Evolutionary conservation across 2,888 invertebrate species (phyloP).

Genomic region (Pediacus dermestoides): DNA sequence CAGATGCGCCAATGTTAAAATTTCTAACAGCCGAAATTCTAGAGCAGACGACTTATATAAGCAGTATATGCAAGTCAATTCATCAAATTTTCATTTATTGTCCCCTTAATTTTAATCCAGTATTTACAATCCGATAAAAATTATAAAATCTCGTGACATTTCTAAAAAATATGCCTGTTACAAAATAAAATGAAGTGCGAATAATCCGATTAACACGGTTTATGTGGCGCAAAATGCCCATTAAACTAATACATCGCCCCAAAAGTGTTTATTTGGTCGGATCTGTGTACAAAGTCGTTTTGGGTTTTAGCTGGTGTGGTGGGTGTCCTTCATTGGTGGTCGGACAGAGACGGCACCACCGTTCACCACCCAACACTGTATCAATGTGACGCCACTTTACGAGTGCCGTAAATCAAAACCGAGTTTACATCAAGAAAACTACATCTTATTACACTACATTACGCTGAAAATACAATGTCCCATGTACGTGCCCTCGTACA

Average conservation of each 20-base stretch:
- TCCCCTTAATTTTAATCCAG: too few relatives aligned
- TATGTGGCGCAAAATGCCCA: slow-evolving; percentile 16
- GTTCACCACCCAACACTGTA: too few relatives aligned
- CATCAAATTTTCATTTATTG: too few relatives aligned
- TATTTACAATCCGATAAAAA: too few relatives aligned
- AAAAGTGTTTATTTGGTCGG: slow-evolving; percentile 16
- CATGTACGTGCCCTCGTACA: slow-evolving; percentile 20
- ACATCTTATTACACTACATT: slow-evolving; percentile 23
- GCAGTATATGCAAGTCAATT: too few relatives aligned
- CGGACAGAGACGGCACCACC: slow-evolving; percentile 12
- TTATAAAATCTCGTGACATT: too few relatives aligned
- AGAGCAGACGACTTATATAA: too few relatives aligned
- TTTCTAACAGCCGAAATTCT: too few relatives aligned
- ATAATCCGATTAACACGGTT: slow-evolving; percentile 10
- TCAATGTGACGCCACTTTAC: slow-evolving; percentile 18
- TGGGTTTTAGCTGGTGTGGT: background rate
- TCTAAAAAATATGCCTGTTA: too few relatives aligned
- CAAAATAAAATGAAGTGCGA: slow-evolving; percentile 10
- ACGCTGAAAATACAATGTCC: slow-evolving; percentile 17
- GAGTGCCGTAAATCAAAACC: slow-evolving; percentile 16
- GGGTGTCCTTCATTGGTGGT: slow-evolving; percentile 6
- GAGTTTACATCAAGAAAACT: slow-evolving; percentile 23
- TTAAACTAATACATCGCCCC: slow-evolving; percentile 14
- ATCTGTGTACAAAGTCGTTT: background rate
- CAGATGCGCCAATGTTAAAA: too few relatives aligned